Evolutionary conservation across 2,888 invertebrate species (phyloP), one percentile per base, ranked within the genome.

Genomic region (Tipula confusa): DNA sequence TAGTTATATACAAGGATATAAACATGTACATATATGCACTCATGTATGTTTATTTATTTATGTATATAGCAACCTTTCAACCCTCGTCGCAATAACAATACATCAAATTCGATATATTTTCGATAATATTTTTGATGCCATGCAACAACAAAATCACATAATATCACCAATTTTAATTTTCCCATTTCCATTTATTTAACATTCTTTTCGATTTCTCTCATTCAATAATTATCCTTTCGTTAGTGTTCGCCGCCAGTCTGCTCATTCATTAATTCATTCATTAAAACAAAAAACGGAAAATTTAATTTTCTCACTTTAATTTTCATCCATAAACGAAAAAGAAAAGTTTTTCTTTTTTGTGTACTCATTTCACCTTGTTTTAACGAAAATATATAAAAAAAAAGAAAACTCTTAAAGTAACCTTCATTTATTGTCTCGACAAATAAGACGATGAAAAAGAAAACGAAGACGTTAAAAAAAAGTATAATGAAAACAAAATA

Each of bases 361-460:
- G n/a, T 24, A 64, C 64, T 64, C 64, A 64, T 64, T 64, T 64
- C 64, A 64, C 64, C 64, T 64, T 64, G 64, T 64, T 43, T 43
- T 43, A 43, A 11, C 36, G 11, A 43, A n/a, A n/a, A n/a, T n/a
- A n/a, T n/a, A 33, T 33, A 33, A 33, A 18, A 64, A 64, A 6
- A 64, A 64, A 2, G 24, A 64, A 64, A 18, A 24, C 24, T 9
- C 24, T 64, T 64, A 64, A 64, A 64, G 64, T 64, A 64, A 64
- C 64, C 64, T 64, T 64, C 64, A 64, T 64, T 64, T 64, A 64
- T 64, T 64, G 64, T 64, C 64, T 64, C 64, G 64, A 64, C 64
- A 64, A 64, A 24, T 18, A 64, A 64, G 64, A 24, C 24, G 64
- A 64, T 24, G 24, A 64, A 64, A 15, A 64, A 24, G 64, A 64